A percentile compares a stretch with the other conserved stretches of the same genome.
phyloP scores from a whole-genome alignment of 2,113 vertebrate genomes.

The Gymnobelideus leadbeateri region DNA sequence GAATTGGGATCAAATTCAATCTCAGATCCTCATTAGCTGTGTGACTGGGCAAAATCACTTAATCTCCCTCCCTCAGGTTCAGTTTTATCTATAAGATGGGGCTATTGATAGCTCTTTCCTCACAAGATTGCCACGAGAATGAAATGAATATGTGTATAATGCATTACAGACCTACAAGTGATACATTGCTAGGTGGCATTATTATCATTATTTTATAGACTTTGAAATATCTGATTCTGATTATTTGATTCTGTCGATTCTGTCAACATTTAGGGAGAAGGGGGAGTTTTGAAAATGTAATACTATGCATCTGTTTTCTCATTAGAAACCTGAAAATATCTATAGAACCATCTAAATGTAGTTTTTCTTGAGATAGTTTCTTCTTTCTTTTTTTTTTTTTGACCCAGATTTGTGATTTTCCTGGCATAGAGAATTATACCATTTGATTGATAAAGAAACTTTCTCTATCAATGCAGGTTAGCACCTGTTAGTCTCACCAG shows the following conservation, averaged over 20 bases:
- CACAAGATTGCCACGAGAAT: background rate
- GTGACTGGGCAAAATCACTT: background rate
- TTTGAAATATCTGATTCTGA: background rate
- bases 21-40: background rate
- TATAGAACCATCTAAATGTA: background rate
- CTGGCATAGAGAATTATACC: background rate
- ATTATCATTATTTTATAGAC: constrained; percentile 4
- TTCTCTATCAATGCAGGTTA: background rate
- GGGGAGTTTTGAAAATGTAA: background rate
- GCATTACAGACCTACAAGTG: background rate
- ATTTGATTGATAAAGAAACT: background rate
- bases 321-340: background rate
- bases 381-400: background rate
- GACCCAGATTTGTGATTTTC: background rate
- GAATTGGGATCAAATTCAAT: background rate
- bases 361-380: background rate
- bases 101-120: background rate
- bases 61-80: background rate
- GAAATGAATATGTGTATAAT: background rate
- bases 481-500: background rate
- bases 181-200: background rate
- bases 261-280: background rate
- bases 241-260: background rate
- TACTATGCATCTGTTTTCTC: background rate
- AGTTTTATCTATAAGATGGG: background rate